Evolutionary conservation across 2,888 invertebrate genomes (phyloP).

Genomic region (Schizotus pectinicornis): DNA sequence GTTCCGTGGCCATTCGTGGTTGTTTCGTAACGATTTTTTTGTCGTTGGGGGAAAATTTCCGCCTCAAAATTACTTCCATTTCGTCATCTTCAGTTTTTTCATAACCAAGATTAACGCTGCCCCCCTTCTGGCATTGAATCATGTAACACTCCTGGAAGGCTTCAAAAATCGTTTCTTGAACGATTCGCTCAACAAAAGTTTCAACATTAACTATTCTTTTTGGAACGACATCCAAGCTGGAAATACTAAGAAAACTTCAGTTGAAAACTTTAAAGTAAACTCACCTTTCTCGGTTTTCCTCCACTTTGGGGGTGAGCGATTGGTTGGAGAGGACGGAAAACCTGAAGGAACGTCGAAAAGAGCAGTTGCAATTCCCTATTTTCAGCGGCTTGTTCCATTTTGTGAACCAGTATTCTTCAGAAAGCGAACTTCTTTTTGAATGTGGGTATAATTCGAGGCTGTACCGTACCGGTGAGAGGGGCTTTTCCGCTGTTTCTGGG

Average conservation of each 20-base stretch:
- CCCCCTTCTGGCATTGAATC: constrained; percentile 30
- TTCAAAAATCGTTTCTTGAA: constrained; percentile 54
- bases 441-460: constrained; percentile 32
- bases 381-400: constrained; percentile 58
- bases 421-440: constrained; percentile 50
- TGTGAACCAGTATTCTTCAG: constrained; percentile 61
- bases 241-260: constrained; percentile 29
- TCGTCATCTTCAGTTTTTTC: constrained; percentile 44
- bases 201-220: constrained; percentile 50
- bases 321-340: constrained; percentile 47
- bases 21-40: constrained; percentile 24
- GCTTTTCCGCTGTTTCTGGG: constrained; percentile 42
- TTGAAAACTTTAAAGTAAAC: constrained; percentile 3
- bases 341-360: constrained; percentile 55
- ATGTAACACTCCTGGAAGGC: constrained; percentile 54
- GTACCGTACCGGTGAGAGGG: constrained; percentile 24
- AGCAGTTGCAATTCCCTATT: constrained; percentile 55
- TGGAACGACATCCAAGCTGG: constrained; percentile 43
- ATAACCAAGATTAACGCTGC: constrained; percentile 50
- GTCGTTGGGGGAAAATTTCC: constrained; percentile 16
- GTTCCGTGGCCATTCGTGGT: background rate
- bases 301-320: constrained; percentile 26
- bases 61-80: constrained; percentile 36
- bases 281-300: constrained; percentile 32
- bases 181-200: constrained; percentile 53